Percentiles rank a stretch among this genome's conserved stretches.
These are phyloP conservation scores for Erannis defoliaria DNA, from an alignment of 2,888 invertebrate genomes.

Conservation along the genomic window DNA sequence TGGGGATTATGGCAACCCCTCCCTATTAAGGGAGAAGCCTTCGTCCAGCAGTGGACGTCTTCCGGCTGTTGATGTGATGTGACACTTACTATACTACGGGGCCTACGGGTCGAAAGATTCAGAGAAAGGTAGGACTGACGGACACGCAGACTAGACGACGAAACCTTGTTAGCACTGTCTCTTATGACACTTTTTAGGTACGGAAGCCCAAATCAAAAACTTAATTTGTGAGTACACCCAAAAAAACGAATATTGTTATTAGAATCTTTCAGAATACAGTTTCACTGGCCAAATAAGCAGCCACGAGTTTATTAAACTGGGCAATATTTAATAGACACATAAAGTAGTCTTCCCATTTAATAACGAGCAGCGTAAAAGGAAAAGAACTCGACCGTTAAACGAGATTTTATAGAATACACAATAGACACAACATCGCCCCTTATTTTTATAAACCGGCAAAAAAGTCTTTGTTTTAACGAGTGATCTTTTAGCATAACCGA, in stretches of 20 bases:
- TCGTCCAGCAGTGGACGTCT: too few relatives aligned
- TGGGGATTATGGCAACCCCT: too few relatives aligned
- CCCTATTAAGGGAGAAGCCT: too few relatives aligned
- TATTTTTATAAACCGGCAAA: neutral
- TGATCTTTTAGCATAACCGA: neutral
- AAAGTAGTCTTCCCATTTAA: slow-evolving; percentile 28
- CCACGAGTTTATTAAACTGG: slow-evolving; percentile 17
- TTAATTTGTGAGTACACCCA: too few relatives aligned
- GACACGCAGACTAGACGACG: too few relatives aligned
- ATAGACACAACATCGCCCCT: neutral
- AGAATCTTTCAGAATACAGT: neutral
- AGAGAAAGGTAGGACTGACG: too few relatives aligned
- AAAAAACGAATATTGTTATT: neutral
- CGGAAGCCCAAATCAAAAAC: too few relatives aligned
- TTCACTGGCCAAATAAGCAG: neutral
- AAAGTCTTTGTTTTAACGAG: neutral
- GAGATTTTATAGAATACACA: slow-evolving; percentile 21
- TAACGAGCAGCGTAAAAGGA: slow-evolving; percentile 30
- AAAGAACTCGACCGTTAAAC: slow-evolving; percentile 26
- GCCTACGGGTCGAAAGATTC: too few relatives aligned
- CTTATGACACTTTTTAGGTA: too few relatives aligned
- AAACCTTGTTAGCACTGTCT: too few relatives aligned
- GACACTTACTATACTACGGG: too few relatives aligned
- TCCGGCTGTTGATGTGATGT: too few relatives aligned
- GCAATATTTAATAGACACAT: slow-evolving; percentile 25